Base-by-base conservation (phyloP, 2,888 invertebrate species). In the Cryptocheilus praepositus region DNA sequence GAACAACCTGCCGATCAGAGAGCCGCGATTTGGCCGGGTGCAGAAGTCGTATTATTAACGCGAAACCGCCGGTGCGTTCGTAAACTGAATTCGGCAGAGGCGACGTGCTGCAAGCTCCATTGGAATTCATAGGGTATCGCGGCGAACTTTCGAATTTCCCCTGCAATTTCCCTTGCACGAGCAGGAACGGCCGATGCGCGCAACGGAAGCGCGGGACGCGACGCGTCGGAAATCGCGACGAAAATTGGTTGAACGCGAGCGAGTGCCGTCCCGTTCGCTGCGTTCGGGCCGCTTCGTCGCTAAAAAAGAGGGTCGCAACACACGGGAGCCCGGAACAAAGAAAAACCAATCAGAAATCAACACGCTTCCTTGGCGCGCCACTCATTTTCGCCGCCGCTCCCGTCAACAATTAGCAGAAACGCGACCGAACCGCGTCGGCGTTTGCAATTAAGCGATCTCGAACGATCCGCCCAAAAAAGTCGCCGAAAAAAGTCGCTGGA, bases 141-240 rank as follows among this genome's bases (percentile, higher is more conserved):
- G 49, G 75, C 78, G 80, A 86, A 86, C 85, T 87, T 87, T 87
- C 86, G 80, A 84, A 85, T 86, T 87, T 87, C 86, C 87, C 85
- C 83, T 85, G 82, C 83, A 87, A 87, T 87, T 87, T 87, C 86
- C 86, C 81, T 65, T 83, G 78, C 76, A 71, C 75, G 78, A 76
- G 80, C 80, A 78, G 81, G 71, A 80, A 79, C 83, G 81, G 80
- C 81, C 71, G 67, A 71, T 70, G 79, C 79, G 77, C 71, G 72
- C 71, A 74, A 62, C 84, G 84, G 85, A 85, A 85, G 82, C 82
- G 70, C 76, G 77, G 73, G 71, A 76, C 79, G 74, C 73, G 78
- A 71, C 78, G 71, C 77, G 74, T 71, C 82, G 84, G 83, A 85
- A 85, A 85, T 86, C 83, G 81, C 80, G 73, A 78, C 77, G 83